Conservation (phyloP, 2,888 invertebrate species). For the Aphidoletes aphidimyza region DNA sequence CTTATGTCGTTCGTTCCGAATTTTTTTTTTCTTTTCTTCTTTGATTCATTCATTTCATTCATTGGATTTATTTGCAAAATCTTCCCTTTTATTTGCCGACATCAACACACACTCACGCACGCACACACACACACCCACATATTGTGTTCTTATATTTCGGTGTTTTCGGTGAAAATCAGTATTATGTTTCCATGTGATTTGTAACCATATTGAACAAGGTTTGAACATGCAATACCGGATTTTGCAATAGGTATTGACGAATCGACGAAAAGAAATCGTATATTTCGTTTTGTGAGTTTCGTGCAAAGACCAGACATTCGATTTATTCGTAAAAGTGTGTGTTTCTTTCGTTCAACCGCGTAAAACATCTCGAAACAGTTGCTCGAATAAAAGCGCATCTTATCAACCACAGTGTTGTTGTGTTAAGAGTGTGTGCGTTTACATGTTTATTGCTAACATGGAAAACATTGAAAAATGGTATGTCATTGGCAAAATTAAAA, state of each 20-base stretch:
- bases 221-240: not conserved
- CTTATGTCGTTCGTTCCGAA: not conserved
- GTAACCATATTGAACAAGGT: slow-evolving; percentile 7
- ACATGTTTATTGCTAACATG: no score
- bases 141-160: not conserved
- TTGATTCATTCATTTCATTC: not conserved
- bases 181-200: slow-evolving; percentile 13
- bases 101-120: not conserved
- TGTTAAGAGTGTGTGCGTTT: no score
- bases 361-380: not conserved
- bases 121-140: not conserved
- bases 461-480: no score
- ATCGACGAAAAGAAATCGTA: not conserved
- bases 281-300: not conserved
- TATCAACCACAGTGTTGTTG: no score
- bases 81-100: not conserved
- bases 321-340: not conserved
- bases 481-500: not conserved
- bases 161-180: slow-evolving; percentile 29
- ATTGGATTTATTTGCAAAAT: not conserved
- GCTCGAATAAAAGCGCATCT: no score
- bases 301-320: not conserved
- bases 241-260: not conserved
- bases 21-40: not conserved
- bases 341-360: not conserved